These are phyloP conservation scores for Drosophila ficusphila DNA, from an alignment of 1,140 invertebrate genomes.

Conservation along the genomic window DNA sequence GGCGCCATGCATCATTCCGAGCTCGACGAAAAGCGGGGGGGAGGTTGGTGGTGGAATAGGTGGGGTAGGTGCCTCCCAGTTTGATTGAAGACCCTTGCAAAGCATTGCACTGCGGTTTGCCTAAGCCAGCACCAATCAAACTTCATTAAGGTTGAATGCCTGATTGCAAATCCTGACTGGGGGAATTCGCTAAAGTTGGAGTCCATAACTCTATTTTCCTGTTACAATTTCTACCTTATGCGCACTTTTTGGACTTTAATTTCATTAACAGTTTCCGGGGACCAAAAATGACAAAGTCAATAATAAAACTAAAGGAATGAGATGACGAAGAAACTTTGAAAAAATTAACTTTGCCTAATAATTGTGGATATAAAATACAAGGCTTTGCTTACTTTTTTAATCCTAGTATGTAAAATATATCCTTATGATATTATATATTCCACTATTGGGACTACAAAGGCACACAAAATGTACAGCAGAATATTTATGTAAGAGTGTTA, in stretches of 20 bases:
- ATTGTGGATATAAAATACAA: too few relatives aligned
- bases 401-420: too few relatives aligned
- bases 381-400: too few relatives aligned
- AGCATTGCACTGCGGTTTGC: constrained; percentile 15
- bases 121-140: constrained; percentile 32
- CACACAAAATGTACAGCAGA: too few relatives aligned
- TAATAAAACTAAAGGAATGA: too few relatives aligned
- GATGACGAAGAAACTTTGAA: too few relatives aligned
- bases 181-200: too few relatives aligned
- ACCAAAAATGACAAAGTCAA: background rate
- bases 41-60: too few relatives aligned
- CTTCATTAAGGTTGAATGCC: constrained; percentile 30
- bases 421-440: too few relatives aligned
- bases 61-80: background rate
- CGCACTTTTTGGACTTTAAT: constrained; percentile 22
- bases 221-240: background rate
- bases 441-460: too few relatives aligned
- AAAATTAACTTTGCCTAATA: too few relatives aligned
- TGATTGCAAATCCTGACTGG: constrained; percentile 15
- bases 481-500: too few relatives aligned
- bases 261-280: constrained; percentile 23
- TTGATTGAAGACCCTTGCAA: constrained; percentile 30
- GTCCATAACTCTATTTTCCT: background rate
- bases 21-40: background rate
- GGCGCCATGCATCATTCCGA: constrained; percentile 45